Conservation (phyloP, 1,140 invertebrate species). For the Zaprionus tsacasi region DNA sequence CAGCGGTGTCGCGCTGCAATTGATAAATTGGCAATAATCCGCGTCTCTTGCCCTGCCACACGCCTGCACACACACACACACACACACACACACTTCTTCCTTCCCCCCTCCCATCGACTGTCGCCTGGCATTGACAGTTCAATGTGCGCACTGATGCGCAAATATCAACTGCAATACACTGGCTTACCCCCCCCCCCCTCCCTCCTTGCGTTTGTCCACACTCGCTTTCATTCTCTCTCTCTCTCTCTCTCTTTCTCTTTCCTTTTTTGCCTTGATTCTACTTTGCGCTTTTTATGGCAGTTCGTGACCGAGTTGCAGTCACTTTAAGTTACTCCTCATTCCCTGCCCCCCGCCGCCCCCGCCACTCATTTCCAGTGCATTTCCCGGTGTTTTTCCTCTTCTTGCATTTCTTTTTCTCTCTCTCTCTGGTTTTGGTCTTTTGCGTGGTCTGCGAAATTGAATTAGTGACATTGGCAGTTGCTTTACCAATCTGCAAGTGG, state of each 20-base stretch:
- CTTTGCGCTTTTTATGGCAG: constrained; percentile 76
- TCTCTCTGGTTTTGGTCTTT: constrained; percentile 39
- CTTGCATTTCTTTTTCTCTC: constrained; percentile 22
- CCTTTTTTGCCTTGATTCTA: constrained; percentile 48
- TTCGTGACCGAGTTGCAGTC: constrained; percentile 79
- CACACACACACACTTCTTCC: constrained; percentile 11
- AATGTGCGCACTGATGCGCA: constrained; percentile 81
- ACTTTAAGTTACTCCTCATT: constrained; percentile 57
- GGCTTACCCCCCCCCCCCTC: constrained; percentile 5
- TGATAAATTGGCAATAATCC: constrained; percentile 74
- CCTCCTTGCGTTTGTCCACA: constrained; percentile 8
- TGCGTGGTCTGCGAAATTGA: constrained; percentile 68
- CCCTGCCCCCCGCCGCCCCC: constrained; percentile 10
- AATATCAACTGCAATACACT: constrained; percentile 81
- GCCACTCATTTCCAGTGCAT: constrained; percentile 11
- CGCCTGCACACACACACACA: constrained; percentile 30
- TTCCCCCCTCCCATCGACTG: constrained; percentile 14
- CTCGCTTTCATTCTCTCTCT: constrained; percentile 33
- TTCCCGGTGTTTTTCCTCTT: constrained; percentile 17
- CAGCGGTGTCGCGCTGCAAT: constrained; percentile 63
- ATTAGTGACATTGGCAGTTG: constrained; percentile 75
- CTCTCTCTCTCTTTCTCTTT: constrained; percentile 3
- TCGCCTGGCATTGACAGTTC: constrained; percentile 75
- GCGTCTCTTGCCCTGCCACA: constrained; percentile 15
- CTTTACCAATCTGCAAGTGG: constrained; percentile 61